A percentile compares a stretch with the other conserved stretches of the same genome.
Conservation (phyloP, 1,140 invertebrate species). For the Olivierus martensii region DNA sequence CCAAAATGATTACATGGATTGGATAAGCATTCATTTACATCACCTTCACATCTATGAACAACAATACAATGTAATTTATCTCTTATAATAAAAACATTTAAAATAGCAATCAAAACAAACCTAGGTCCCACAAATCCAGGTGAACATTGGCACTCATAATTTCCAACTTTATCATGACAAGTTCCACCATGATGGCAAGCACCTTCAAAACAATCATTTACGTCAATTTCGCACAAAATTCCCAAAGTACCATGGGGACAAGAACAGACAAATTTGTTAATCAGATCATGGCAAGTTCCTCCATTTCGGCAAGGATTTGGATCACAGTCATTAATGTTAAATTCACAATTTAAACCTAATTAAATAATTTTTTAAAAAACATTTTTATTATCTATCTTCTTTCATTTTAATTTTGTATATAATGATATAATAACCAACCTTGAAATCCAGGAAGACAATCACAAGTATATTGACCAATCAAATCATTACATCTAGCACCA, state of each 20-base stretch:
- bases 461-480: constrained; percentile 61
- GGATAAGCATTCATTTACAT: constrained; percentile 71
- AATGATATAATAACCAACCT: constrained; percentile 35
- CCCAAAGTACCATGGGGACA: constrained; percentile 82
- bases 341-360: constrained; percentile 50
- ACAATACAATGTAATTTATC: not conserved
- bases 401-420: constrained; percentile 43
- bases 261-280: constrained; percentile 63
- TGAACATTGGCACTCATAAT: constrained; percentile 79
- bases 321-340: constrained; percentile 43
- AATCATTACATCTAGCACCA: constrained; percentile 44
- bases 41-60: constrained; percentile 49
- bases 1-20: constrained; percentile 74
- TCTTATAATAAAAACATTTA: not conserved
- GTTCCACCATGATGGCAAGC: constrained; percentile 93
- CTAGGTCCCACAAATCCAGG: constrained; percentile 72
- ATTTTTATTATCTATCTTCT: constrained; percentile 41
- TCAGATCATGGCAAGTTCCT: constrained; percentile 79
- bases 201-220: constrained; percentile 70
- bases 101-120: constrained; percentile 28
- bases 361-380: constrained; percentile 42
- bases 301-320: constrained; percentile 76
- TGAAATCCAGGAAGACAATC: constrained; percentile 19
- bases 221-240: constrained; percentile 77
- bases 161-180: constrained; percentile 48